Conservation (phyloP, 2,113 vertebrate species). For the Phasianus colchicus region DNA sequence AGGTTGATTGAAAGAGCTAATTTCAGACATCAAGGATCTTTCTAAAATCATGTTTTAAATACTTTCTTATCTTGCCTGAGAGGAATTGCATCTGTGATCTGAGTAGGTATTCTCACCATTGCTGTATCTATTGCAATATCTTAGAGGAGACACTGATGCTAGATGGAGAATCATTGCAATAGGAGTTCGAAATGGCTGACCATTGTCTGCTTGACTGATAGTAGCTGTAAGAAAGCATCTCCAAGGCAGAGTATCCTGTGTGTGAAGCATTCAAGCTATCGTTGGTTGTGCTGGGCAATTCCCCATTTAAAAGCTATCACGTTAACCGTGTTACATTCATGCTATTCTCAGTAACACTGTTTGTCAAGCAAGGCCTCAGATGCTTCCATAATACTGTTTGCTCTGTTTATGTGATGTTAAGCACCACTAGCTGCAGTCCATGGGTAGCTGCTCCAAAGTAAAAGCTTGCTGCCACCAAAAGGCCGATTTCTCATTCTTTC, state of each 20-base stretch:
- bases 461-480: constrained; percentile 45
- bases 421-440: constrained; percentile 31
- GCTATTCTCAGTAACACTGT: background rate
- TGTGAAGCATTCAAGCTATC: background rate
- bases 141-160: constrained; percentile 11
- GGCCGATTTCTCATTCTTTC: background rate
- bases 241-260: constrained; percentile 2
- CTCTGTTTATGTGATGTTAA: constrained; percentile 18
- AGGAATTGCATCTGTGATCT: constrained; percentile 46
- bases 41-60: constrained; percentile 57
- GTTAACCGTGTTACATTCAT: background rate
- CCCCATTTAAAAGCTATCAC: background rate
- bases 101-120: constrained; percentile 45
- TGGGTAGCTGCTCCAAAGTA: constrained; percentile 41
- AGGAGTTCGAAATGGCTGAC: constrained; percentile 41
- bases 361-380: constrained; percentile 45
- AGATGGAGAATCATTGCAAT: constrained; percentile 40
- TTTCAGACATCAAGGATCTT: constrained; percentile 6
- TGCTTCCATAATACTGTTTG: constrained; percentile 39
- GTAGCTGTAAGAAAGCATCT: constrained; percentile 51
- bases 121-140: constrained; percentile 21
- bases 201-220: constrained; percentile 46
- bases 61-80: constrained; percentile 51
- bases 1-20: background rate
- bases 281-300: background rate